Evolutionary conservation across 2,888 invertebrate species (phyloP).

Genomic region (Villa cingulata): DNA sequence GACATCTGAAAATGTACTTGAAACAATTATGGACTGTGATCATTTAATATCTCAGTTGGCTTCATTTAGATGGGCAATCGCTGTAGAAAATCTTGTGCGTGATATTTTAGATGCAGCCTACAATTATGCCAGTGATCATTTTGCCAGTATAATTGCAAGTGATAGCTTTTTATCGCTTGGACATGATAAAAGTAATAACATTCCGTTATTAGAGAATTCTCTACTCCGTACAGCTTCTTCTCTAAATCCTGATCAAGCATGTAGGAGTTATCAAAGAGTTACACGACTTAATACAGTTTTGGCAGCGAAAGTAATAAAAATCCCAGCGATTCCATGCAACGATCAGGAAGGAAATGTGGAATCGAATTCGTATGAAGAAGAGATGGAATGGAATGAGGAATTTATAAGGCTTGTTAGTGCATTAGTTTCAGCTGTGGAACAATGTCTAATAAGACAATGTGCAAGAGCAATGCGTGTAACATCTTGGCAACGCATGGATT

Average conservation of each 20-base stretch:
- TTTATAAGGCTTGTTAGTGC: constrained; percentile 47
- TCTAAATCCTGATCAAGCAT: constrained; percentile 68
- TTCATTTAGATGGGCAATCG: constrained; percentile 68
- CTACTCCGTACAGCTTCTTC: constrained; percentile 64
- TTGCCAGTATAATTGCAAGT: constrained; percentile 57
- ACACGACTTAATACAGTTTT: constrained; percentile 32
- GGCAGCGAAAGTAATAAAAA: constrained; percentile 33
- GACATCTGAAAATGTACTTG: constrained; percentile 67
- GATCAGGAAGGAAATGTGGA: neutral
- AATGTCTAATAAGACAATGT: constrained; percentile 56
- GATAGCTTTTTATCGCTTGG: constrained; percentile 53
- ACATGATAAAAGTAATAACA: constrained; percentile 57
- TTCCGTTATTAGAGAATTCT: constrained; percentile 63
- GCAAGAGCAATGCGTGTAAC: constrained; percentile 48
- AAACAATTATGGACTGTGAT: constrained; percentile 73
- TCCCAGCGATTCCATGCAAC: constrained; percentile 27
- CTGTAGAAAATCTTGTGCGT: constrained; percentile 53
- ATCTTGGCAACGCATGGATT: constrained; percentile 51
- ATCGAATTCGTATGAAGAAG: constrained; percentile 19
- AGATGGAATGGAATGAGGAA: constrained; percentile 40
- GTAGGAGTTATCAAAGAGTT: constrained; percentile 52
- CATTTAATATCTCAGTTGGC: constrained; percentile 63
- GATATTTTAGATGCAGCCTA: constrained; percentile 70
- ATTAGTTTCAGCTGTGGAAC: constrained; percentile 52
- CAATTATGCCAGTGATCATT: constrained; percentile 63